These are phyloP conservation scores for Amphiduros pacificus DNA, from an alignment of 2,888 invertebrate species.

Conservation along the genomic window DNA sequence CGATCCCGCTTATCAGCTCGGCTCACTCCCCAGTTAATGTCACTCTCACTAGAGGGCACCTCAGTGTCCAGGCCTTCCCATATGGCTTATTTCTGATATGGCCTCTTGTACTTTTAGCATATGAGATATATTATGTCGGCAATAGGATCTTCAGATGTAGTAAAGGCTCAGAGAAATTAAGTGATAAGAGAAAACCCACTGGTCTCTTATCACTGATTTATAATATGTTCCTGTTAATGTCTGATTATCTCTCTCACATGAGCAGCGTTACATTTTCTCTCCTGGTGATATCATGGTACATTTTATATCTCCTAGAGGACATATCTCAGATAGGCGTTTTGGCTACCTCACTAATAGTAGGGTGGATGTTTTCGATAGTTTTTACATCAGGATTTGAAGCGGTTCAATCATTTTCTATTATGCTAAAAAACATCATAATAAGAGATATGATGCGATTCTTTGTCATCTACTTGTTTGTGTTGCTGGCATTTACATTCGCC, in stretches of 20 bases:
- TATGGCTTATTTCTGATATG: slow-evolving; percentile 27
- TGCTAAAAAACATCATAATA: slow-evolving; percentile 53
- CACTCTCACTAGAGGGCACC: neutral
- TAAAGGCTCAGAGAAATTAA: neutral
- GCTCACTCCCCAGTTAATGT: neutral
- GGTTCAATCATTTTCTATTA: slow-evolving; percentile 52
- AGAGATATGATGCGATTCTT: slow-evolving; percentile 50
- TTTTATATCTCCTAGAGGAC: slow-evolving; percentile 32
- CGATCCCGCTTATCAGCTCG: neutral
- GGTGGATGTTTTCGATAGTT: slow-evolving; percentile 53
- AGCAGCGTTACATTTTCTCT: slow-evolving; percentile 34
- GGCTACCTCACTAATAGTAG: slow-evolving; percentile 44
- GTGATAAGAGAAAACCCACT: too few species aligned
- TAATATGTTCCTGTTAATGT: neutral
- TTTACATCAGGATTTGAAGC: slow-evolving; percentile 53
- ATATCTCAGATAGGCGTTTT: slow-evolving; percentile 45
- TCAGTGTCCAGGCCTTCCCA: neutral
- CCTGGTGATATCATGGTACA: slow-evolving; percentile 45
- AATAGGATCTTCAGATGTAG: neutral
- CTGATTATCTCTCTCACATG: slow-evolving; percentile 11
- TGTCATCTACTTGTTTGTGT: slow-evolving; percentile 50
- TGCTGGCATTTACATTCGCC: slow-evolving; percentile 53
- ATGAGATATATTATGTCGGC: slow-evolving; percentile 15
- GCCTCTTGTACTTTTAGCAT: slow-evolving; percentile 27
- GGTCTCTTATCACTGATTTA: neutral